Base-by-base conservation (phyloP, 2,888 invertebrate species). In the Drosophila monieri region DNA sequence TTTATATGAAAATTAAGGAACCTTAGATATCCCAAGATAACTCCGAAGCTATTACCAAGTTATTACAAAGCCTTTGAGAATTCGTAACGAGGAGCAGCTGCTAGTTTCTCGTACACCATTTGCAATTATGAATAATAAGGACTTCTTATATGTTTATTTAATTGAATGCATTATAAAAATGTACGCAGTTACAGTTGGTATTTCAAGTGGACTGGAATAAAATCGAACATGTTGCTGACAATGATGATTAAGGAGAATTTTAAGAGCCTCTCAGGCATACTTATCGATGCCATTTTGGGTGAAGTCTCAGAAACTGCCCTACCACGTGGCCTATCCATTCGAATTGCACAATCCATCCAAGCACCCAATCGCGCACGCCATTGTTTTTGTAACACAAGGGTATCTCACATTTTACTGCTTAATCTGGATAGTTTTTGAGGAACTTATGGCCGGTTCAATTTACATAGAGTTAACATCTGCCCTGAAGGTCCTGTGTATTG, bases 261-360 rank as follows among this genome's bases (percentile, higher is more conserved):
- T 6, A 35, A 6, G 35, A 14, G n/a, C n/a, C n/a, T 35, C n/a
- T 5, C n/a, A 0, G 6, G n/a, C 6, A 6, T 35, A 4, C 49
- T 25, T 18, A 0, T 3, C 2, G 66, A 66, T 3, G 56, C 37
- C n/a, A n/a, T n/a, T n/a, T n/a, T n/a, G n/a, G n/a, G n/a, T n/a
- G n/a, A n/a, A n/a, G n/a, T 27, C 47, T 1, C 66, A 60, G 15
- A n/a, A 6, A 3, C 21, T 79, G n/a, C 78, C 78, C 0, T 74
- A 72, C 14, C 72, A 74, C 27, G 57, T 23, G 0, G n/a, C 47
- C 2, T 76, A 21, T 27, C 81, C 81, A 0, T 81, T 58, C 9
- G 10, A 62, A 0, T 53, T 52, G 60, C 74, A 73, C n/a, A 37
- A 79, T 57, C 68, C 79, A 0, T 12, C 23, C 0, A 49, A 15